Conservation (phyloP, 1,140 invertebrate species). For the Lysiphlebus fabarum region DNA sequence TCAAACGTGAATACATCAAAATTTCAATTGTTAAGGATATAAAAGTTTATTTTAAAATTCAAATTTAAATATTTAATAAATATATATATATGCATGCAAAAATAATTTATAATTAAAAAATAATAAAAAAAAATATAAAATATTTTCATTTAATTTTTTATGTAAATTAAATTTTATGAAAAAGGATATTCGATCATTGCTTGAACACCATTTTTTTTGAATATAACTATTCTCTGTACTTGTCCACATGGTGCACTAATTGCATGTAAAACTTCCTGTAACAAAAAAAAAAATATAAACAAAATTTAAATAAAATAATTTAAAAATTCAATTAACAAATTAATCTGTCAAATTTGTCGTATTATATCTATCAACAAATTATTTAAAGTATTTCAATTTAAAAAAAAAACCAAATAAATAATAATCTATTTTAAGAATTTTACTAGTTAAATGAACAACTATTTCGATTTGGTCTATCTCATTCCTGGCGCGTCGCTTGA, state of each 20-base stretch:
- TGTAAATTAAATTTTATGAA: slow-evolving; percentile 36
- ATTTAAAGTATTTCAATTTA: neutral
- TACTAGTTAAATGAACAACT: neutral
- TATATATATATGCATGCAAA: neutral
- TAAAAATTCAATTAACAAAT: neutral
- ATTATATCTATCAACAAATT: neutral
- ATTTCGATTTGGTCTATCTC: slow-evolving; percentile 20
- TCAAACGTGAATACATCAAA: slow-evolving; percentile 77
- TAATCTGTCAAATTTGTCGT: no score
- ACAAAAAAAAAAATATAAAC: slow-evolving; percentile 10
- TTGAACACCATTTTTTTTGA: slow-evolving; percentile 98
- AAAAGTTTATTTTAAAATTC: slow-evolving; percentile 8
- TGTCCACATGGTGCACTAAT: slow-evolving; percentile 92
- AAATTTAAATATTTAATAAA: neutral
- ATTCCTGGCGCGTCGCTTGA: slow-evolving; percentile 23
- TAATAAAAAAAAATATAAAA: neutral
- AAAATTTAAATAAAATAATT: neutral
- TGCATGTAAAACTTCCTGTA: slow-evolving; percentile 95
- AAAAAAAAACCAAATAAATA: slow-evolving; percentile 3
- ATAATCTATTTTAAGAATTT: slow-evolving; percentile 18
- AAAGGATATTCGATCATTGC: slow-evolving; percentile 99
- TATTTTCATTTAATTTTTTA: neutral
- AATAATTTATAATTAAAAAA: neutral
- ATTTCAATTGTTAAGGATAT: slow-evolving; percentile 55
- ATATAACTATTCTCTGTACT: slow-evolving; percentile 97